Evolutionary conservation across 2,113 vertebrate genomes (phyloP), one percentile per base, ranked within the genome.

Genomic region (Caloenas nicobarica): DNA sequence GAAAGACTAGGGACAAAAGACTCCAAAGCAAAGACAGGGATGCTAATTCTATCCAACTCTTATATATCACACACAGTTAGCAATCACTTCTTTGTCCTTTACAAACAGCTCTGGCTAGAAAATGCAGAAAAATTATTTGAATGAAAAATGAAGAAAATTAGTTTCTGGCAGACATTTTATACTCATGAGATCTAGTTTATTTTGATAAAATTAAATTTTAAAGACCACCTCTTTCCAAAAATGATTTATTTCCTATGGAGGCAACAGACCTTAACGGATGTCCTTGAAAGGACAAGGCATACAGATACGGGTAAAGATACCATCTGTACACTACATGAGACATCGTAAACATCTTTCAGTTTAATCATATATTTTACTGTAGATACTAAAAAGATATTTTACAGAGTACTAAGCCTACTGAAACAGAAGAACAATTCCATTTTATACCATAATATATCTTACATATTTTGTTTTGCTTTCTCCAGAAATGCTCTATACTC

Each of bases 131-230:
- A 86, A 89, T 34, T 0, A 64, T 92, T 77, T 90, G 65, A 56
- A 46, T 46, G 25, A 93, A 85, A 92, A 76, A 85, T 74, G 9
- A 94, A 95, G 65, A 95, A 96, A 97, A 95, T 91, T 57, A 66
- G 15, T 86, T 92, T 80, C 71, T 96, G 96, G 92, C 79, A 86
- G 95, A 66, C 13, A 26, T 42, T 96, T 95, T 91, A 60, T 70
- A 70, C 85, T 72, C 54, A 25, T 44, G 89, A 97, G 76, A 95
- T 89, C 11, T 66, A 50, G 56, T 74, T 97, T 94, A 95, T 92
- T 97, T 95, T 91, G 76, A 97, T 88, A 96, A 98, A 97, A 97
- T 94, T 95, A 94, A 95, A 92, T 88, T 96, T 94, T 97, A 92
- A 97, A 95, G 94, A 97, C 46, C 46, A 88, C 57, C 50, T 97